phyloP scores from a whole-genome alignment of 2,113 vertebrate genomes.

The Odobenus rosmarus region DNA sequence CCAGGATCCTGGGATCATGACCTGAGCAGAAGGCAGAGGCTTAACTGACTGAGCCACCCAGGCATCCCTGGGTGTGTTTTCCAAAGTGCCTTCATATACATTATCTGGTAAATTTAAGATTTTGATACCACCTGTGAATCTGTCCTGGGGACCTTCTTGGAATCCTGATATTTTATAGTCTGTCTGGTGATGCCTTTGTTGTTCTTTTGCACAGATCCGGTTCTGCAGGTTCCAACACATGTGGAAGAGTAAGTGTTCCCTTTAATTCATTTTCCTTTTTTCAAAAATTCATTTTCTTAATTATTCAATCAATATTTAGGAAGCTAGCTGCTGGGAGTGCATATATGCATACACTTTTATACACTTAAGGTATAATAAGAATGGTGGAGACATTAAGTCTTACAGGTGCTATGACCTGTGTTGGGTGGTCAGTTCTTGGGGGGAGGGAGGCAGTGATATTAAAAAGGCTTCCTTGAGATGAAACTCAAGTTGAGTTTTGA shows the following conservation, averaged over 20 bases:
- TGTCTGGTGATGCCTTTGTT: conserved; percentile 49
- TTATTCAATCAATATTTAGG: not conserved
- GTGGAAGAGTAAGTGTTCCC: conserved; percentile 94
- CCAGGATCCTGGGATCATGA: too few relatives aligned
- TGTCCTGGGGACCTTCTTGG: not conserved
- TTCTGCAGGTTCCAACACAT: conserved; percentile 97
- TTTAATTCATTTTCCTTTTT: not conserved
- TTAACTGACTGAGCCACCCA: too few relatives aligned
- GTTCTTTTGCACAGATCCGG: conserved; percentile 92
- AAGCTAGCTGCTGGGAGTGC: not conserved
- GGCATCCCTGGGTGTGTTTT: not conserved
- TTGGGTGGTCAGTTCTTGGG: not conserved
- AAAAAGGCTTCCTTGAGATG: conserved; percentile 21
- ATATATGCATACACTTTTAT: not conserved
- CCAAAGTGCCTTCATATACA: not conserved
- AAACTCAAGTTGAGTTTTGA: not conserved
- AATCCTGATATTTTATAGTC: not conserved
- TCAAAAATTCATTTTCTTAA: not conserved
- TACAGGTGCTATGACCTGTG: not conserved
- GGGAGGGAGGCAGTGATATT: not conserved
- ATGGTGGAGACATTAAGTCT: not conserved
- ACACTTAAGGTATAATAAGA: not conserved
- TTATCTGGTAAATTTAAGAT: not conserved
- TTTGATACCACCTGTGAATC: not conserved
- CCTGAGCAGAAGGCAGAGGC: too few relatives aligned